These are phyloP conservation scores for Hydrocynus forskahlii DNA, from an alignment of 2,797 vertebrate genomes.

Conservation along the genomic window DNA sequence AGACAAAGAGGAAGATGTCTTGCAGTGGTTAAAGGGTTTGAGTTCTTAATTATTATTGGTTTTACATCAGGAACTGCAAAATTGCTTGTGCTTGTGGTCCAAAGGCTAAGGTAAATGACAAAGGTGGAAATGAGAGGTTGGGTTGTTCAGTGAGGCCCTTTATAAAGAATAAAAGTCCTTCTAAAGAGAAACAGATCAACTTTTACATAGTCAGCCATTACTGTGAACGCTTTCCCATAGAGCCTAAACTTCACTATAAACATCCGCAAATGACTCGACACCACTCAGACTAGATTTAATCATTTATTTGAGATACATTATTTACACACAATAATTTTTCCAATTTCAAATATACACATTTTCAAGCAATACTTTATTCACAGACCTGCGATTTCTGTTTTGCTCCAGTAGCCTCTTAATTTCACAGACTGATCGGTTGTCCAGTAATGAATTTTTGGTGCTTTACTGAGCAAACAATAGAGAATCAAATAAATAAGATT, in stretches of 20 bases:
- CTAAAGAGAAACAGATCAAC: not conserved
- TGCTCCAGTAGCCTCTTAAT: constrained; percentile 26
- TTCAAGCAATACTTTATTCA: constrained; percentile 58
- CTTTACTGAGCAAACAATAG: constrained; percentile 39
- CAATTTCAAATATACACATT: constrained; percentile 56
- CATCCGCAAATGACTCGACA: constrained; percentile 12
- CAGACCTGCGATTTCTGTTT: constrained; percentile 46
- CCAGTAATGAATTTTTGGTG: constrained; percentile 51
- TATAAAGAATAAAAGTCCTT: not conserved
- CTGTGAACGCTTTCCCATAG: not conserved
- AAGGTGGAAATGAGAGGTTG: constrained; percentile 1
- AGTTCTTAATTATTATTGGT: constrained; percentile 17
- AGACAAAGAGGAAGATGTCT: not conserved
- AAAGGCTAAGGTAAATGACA: constrained; percentile 3
- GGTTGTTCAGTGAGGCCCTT: not conserved
- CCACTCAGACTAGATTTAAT: constrained; percentile 46
- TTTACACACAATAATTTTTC: constrained; percentile 57
- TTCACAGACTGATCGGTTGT: constrained; percentile 55
- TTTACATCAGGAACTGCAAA: not conserved
- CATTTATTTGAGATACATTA: constrained; percentile 61
- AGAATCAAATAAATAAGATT: constrained; percentile 34
- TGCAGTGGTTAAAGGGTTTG: not conserved
- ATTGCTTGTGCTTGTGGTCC: constrained; percentile 1
- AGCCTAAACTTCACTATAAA: not conserved
- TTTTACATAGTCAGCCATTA: not conserved